Evolutionary conservation across 2,113 vertebrate genomes (phyloP), one percentile per base, ranked within the genome.

Genomic region (Machaerirhynchus nigripectus): DNA sequence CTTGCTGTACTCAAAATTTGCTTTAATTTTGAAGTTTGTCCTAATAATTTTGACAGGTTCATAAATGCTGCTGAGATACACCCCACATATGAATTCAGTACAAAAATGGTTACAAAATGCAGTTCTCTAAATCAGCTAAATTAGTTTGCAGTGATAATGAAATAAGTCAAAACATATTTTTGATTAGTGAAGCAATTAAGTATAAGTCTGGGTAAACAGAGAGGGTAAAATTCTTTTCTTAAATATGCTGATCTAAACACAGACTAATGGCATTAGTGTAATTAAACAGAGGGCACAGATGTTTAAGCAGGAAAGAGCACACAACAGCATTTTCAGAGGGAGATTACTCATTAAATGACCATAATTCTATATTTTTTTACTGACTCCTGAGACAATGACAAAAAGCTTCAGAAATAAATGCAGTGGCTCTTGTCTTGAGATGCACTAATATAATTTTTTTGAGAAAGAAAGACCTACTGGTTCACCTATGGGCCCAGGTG

Each of bases 381-480:
- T 67, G 56, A 55, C 13, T 94, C 37, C 61, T 15, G 18, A 82
- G 46, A 42, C 46, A 74, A 6, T 24, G 31, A 74, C 37, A 64
- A 1, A 24, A 50, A 78, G 15, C 69, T 94, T 56, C 44, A 84
- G 76, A 74, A 93, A 87, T 7, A 71, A 42, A 26, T 68, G 46
- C 28, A 87, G 15, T 94, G 21, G 7, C 40, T 95, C 73, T 89
- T 77, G 37, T 88, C 70, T 94, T 93, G 46, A 94, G 60, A 89
- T 68, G 42, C 46, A 90, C 50, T 50, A 95, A 93, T 77, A 90
- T 85, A 98, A 97, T 93, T 96, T 96, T 95, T 93, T 96, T 84
- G 93, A 96, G 98, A 98, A 99, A 98, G 98, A 99, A 99, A 99
- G 98, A 99, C 99, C 99, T 99, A 99, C 99, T 99, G 99, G 99